These are phyloP conservation scores for Tragelaphus scriptus DNA, from an alignment of 2,113 vertebrate genomes.

Conservation along the genomic window DNA sequence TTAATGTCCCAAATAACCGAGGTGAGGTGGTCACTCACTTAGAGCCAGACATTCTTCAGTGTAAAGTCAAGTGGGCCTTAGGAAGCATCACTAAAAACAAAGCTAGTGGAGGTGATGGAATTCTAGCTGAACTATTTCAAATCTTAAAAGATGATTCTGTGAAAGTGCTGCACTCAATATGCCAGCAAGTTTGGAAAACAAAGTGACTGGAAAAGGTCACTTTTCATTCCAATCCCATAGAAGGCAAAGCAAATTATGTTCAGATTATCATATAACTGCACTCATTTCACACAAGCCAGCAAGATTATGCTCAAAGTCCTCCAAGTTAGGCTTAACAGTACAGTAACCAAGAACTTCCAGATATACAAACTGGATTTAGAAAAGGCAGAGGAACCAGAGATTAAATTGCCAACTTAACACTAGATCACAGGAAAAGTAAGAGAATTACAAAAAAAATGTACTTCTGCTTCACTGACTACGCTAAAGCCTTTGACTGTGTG, in stretches of 20 bases:
- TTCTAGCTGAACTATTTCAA: not conserved
- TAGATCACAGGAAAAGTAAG: not conserved
- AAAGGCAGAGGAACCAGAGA: not conserved
- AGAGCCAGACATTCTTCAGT: not conserved
- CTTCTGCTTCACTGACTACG: not conserved
- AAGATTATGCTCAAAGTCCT: not conserved
- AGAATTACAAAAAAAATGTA: not conserved
- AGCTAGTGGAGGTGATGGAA: not conserved
- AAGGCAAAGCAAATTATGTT: not conserved
- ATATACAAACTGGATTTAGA: not conserved
- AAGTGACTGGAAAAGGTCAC: not conserved
- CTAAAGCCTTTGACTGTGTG: not conserved
- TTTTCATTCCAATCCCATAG: not conserved
- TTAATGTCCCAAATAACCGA: not conserved
- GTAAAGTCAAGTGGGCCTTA: not conserved
- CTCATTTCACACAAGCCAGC: not conserved
- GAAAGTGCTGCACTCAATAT: not conserved
- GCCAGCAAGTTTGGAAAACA: not conserved
- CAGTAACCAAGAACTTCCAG: not conserved
- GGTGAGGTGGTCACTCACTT: not conserved
- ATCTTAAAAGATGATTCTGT: not conserved
- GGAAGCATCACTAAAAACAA: not conserved
- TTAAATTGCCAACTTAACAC: not conserved
- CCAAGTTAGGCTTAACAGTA: not conserved
- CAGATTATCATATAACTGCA: not conserved